Conservation (phyloP, 2,113 vertebrate genomes). For the Pelodiscus sinensis region DNA sequence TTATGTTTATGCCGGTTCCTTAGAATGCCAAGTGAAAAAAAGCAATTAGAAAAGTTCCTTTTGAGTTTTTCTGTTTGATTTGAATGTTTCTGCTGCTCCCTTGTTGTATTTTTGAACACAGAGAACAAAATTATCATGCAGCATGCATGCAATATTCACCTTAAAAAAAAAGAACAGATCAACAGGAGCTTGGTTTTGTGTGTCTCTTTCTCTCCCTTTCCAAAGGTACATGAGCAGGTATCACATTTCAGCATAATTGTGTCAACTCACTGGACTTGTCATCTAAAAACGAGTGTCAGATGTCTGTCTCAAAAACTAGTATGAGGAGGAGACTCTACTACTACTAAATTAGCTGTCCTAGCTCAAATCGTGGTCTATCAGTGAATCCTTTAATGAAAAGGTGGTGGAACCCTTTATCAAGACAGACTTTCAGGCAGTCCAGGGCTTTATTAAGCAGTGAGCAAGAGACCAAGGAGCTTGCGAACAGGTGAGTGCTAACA, state of each 20-base stretch:
- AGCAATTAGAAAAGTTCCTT: background rate
- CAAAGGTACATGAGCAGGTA: background rate
- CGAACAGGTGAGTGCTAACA: too few relatives aligned
- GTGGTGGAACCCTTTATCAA: slow-evolving; percentile 26
- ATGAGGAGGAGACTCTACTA: background rate
- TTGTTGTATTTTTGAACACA: background rate
- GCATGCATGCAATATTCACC: background rate
- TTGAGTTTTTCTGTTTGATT: background rate
- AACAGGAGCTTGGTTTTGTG: fast-evolving
- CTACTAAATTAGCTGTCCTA: background rate
- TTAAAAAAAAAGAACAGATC: background rate
- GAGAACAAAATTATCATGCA: background rate
- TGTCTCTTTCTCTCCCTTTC: background rate
- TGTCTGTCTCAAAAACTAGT: background rate
- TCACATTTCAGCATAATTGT: background rate
- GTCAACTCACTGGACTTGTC: background rate
- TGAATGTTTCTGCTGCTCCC: background rate
- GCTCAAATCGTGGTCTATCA: slow-evolving; percentile 26
- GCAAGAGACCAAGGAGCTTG: too few relatives aligned
- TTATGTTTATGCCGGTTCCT: background rate
- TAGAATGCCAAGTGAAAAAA: background rate
- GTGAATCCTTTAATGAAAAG: slow-evolving; percentile 33
- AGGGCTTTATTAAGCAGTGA: too few relatives aligned
- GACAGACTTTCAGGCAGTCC: background rate
- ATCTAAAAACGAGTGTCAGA: background rate